Evolutionary conservation across 2,888 invertebrate species (phyloP), one percentile per base, ranked within the genome.

Genomic region (Fissipunctia ypsillon): DNA sequence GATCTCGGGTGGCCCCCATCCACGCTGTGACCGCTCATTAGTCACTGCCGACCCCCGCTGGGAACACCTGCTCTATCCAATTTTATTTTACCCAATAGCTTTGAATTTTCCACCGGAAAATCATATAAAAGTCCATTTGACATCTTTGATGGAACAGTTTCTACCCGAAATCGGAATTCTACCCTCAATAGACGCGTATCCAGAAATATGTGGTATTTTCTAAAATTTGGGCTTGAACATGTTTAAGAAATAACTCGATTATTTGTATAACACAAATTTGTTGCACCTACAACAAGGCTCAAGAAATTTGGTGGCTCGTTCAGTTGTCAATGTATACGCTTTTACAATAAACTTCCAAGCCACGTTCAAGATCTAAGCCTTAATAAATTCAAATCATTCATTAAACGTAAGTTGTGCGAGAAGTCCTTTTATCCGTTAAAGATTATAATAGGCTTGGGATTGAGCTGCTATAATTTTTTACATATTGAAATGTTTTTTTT

Each of bases 21-120:
- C 88, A 87, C 90, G 87, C 89, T 76, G 87, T 89, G 88, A 90
- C 92, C 93, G 89, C 91, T 92, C 93, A 92, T 93, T 93, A 92
- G 90, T 92, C 91, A 91, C 86, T 87, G 83, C 86, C 87, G 76
- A 73, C 82, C 87, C 85, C 88, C 88, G 77, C 78, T 59, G 89
- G 87, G 89, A 87, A 78, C 88, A 91, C 90, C 92, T 91, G 90
- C 91, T 91, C 75, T 88, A 84, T 61, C 87, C 85, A 80, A 90
- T 87, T 86, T 86, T 81, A 88, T 88, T 90, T 89, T 86, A 84
- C 88, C 83, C 85, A 80, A 88, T 84, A 87, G 86, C 87, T 81
- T 77, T 84, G 76, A 87, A 90, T 90, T 89, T 85, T 88, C 86
- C 75, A 80, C 74, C 84, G 83, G 88, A 91, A 91, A 89, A 90